These are phyloP conservation scores for Falco naumanni DNA, from an alignment of 2,797 vertebrate species.

Conservation along the genomic window DNA sequence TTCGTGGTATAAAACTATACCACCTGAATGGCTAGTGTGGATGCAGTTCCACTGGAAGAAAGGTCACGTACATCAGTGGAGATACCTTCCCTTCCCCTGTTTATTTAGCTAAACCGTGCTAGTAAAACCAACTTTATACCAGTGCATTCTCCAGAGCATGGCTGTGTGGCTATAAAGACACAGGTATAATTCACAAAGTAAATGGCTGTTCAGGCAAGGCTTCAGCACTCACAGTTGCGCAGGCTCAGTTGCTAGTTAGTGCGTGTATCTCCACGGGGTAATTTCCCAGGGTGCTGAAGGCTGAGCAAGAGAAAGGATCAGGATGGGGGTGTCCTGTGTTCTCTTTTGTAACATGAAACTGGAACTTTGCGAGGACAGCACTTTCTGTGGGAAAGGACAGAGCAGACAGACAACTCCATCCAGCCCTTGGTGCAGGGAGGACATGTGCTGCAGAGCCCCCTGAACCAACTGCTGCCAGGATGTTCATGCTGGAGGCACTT, in stretches of 20 bases:
- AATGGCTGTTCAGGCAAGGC: background rate
- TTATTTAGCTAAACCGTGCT: background rate
- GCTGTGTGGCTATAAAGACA: background rate
- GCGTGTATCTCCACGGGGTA: fast-evolving
- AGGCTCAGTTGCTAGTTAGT: background rate
- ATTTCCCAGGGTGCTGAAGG: background rate
- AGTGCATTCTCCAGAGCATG: background rate
- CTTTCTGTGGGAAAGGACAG: conserved; percentile 12
- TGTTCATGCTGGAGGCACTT: background rate
- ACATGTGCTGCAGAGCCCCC: background rate
- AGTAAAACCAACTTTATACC: background rate
- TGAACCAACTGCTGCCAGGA: background rate
- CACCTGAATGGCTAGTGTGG: background rate
- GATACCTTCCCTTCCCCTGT: background rate
- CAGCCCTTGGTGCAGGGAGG: background rate
- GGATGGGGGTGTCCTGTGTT: background rate
- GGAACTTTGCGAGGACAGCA: conserved; percentile 7
- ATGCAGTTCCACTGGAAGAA: background rate
- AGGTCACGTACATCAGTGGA: background rate
- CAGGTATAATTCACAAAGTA: background rate
- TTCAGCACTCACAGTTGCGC: fast-evolving
- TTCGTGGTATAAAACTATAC: background rate
- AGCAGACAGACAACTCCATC: background rate
- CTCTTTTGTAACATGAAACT: background rate
- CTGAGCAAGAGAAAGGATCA: background rate